Base-by-base conservation (phyloP, 2,113 vertebrate species). In the Willisornis vidua region DNA sequence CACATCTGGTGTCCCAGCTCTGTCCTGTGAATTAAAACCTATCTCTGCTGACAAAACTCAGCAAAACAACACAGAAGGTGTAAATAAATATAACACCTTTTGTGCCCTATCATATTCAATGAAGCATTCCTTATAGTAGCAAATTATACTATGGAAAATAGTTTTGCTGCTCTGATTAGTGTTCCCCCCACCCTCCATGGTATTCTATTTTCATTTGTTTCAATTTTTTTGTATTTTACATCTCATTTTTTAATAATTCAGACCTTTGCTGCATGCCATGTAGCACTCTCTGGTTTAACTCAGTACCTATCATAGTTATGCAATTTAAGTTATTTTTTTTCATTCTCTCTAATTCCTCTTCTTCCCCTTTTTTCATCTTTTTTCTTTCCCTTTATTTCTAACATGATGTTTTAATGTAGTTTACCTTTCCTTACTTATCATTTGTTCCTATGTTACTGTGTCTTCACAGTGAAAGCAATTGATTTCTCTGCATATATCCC, bases 61-160 rank as follows among this genome's bases (percentile, higher is more conserved):
- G 67, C 41, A 73, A 33, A n/a, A 58, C n/a, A 66, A 79, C 26
- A 46, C 18, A 70, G 41, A 68, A 95, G 12, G 71, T 66, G 67
- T 87, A 89, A 94, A 96, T 89, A 91, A 96, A 85, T 66, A 24
- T 33, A 89, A 85, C 84, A 55, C 33, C 51, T 89, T 85, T 94
- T 93, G 85, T 72, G 89, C 58, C 37, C 28, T 39, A 75, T 76
- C 93, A 62, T 28, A 67, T 76, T 46, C 43, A 54, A 26, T 43
- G 61, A 70, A 75, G 16, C 33, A 78, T 81, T 71, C 39, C n/a
- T 75, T 78, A 35, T 3, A 81, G 43, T 41, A 72, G 16, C 28
- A 65, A 72, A 61, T 68, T 73, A 86, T 80, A 71, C 13, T 14
- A 48, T 81, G 22, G 14, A 92, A 85, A 19, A 57, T 11, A 66